phyloP scores from a whole-genome alignment of 2,113 vertebrate genomes.

The Cacatua alba region DNA sequence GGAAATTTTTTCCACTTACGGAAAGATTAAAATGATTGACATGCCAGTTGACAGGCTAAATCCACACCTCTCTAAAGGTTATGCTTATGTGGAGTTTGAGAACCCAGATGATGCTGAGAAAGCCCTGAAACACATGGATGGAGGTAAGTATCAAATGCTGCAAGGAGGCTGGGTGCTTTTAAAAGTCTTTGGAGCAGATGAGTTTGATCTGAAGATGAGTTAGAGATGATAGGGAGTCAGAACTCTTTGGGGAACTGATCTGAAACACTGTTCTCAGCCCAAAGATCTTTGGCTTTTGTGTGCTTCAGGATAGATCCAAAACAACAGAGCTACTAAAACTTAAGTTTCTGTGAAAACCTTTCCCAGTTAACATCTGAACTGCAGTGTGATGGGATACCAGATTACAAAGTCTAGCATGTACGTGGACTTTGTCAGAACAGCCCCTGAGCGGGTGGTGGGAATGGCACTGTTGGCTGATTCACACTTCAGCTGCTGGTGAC shows the following conservation, averaged over 20 bases:
- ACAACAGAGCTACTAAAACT: not conserved
- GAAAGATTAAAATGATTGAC: conserved; percentile 97
- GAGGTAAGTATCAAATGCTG: conserved; percentile 77
- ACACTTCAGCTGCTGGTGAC: not conserved
- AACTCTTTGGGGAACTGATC: not conserved
- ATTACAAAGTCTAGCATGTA: not conserved
- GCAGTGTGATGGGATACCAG: not conserved
- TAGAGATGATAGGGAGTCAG: not conserved
- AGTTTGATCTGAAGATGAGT: not conserved
- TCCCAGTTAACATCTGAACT: not conserved
- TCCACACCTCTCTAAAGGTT: conserved; percentile 91
- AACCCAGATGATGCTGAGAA: conserved; percentile 91
- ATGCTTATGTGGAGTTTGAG: conserved; percentile 95
- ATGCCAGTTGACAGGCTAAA: conserved; percentile 93
- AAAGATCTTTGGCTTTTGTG: not conserved
- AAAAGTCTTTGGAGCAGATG: not conserved
- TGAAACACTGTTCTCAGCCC: not conserved
- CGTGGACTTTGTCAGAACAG: not conserved
- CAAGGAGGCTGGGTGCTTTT: not conserved
- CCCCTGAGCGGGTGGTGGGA: not conserved
- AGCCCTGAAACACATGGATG: conserved; percentile 97
- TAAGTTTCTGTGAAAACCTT: not conserved
- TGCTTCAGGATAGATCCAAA: not conserved
- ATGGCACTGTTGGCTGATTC: no score
- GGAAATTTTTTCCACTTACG: conserved; percentile 95